phyloP scores from a whole-genome alignment of 2,888 invertebrate genomes.

The Boloria euphrosyne region DNA sequence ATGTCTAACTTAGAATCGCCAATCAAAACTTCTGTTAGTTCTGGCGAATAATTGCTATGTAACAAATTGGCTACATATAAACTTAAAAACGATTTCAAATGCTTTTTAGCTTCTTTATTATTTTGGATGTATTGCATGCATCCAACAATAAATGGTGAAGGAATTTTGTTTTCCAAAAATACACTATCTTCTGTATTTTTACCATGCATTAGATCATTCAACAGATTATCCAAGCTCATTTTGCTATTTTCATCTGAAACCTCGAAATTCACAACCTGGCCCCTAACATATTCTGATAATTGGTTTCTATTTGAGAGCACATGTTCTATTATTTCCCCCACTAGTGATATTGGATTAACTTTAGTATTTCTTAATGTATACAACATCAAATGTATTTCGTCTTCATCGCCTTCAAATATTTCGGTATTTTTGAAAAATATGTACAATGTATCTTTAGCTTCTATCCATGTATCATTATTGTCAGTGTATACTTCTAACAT shows the following conservation, averaged over 20 bases:
- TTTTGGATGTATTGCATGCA: conserved; percentile 65
- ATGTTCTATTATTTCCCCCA: conserved; percentile 67
- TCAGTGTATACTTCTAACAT: conserved; percentile 80
- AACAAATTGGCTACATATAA: conserved; percentile 79
- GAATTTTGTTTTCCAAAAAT: conserved; percentile 68
- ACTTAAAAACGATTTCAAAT: conserved; percentile 67
- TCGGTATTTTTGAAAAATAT: conserved; percentile 84
- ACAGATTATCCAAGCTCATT: conserved; percentile 60
- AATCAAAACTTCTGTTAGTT: conserved; percentile 74
- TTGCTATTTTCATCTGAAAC: conserved; percentile 61
- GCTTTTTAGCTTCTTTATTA: conserved; percentile 63
- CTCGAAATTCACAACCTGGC: conserved; percentile 66
- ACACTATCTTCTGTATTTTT: conserved; percentile 57
- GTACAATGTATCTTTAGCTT: conserved; percentile 80
- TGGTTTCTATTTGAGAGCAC: conserved; percentile 61
- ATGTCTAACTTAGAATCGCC: conserved; percentile 73
- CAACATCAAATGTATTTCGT: conserved; percentile 87
- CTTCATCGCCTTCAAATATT: conserved; percentile 84
- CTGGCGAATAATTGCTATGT: conserved; percentile 82
- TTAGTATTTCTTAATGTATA: conserved; percentile 72
- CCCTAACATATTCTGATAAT: conserved; percentile 59
- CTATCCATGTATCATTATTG: conserved; percentile 67
- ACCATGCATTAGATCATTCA: conserved; percentile 68
- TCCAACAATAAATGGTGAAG: conserved; percentile 71
- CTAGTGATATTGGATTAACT: conserved; percentile 58